Percentiles rank a stretch among this genome's conserved stretches.
Evolutionary conservation across 2,888 invertebrate genomes (phyloP).

Genomic region (Chrysina gloriosa): DNA sequence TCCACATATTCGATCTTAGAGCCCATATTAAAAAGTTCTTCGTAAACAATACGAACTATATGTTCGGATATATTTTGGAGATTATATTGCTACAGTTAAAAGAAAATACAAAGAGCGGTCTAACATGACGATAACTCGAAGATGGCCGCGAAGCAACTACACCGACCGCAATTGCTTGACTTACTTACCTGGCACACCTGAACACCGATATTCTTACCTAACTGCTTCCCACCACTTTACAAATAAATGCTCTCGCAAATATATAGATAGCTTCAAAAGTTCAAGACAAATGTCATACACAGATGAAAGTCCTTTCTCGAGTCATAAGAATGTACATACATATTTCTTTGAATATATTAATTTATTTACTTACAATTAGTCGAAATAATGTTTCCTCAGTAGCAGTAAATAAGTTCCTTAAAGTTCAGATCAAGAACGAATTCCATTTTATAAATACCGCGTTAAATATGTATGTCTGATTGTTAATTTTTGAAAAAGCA

Average conservation of each 20-base stretch:
- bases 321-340: no score
- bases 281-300: conserved; percentile 5
- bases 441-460: no score
- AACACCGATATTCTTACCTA: conserved; percentile 37
- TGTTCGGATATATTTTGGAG: not conserved
- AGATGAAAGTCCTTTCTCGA: no score
- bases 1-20: conserved; percentile 94
- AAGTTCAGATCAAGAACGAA: no score
- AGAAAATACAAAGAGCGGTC: conserved; percentile 14
- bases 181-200: conserved; percentile 42
- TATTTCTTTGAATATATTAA: no score
- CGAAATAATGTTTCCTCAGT: no score
- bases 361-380: no score
- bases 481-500: no score
- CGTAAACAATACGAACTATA: not conserved
- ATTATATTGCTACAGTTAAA: not conserved
- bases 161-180: conserved; percentile 38
- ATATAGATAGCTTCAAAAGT: conserved; percentile 27
- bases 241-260: conserved; percentile 12
- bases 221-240: conserved; percentile 39
- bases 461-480: no score
- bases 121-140: conserved; percentile 34
- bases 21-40: conserved; percentile 71
- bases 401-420: no score
- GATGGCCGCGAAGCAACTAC: conserved; percentile 43